Percentiles rank a stretch among this genome's conserved stretches.
Evolutionary conservation across 2,797 vertebrate genomes (phyloP).

Genomic region (Sebastes cheni): DNA sequence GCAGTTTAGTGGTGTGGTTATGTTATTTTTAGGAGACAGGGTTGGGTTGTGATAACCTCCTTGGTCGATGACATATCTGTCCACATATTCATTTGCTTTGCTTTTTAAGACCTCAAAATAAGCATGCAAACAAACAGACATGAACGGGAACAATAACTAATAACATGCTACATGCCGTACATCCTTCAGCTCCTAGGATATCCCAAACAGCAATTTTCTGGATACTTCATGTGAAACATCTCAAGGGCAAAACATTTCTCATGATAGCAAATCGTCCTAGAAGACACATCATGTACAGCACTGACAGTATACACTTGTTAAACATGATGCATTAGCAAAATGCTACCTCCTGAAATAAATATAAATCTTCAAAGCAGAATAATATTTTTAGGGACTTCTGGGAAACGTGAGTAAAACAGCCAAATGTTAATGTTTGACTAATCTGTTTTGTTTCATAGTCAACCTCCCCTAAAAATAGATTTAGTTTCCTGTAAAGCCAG

Average conservation of each 20-base stretch:
- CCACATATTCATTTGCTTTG: not conserved
- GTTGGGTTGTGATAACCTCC: not conserved
- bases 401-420: not conserved
- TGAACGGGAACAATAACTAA: not conserved
- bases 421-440: not conserved
- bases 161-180: constrained; percentile 9
- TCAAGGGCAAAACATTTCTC: not conserved
- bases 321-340: not conserved
- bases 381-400: not conserved
- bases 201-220: constrained; percentile 51
- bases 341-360: not conserved
- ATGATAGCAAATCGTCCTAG: constrained; percentile 1
- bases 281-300: not conserved
- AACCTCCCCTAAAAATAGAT: not conserved
- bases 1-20: not conserved
- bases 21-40: not conserved
- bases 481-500: not conserved
- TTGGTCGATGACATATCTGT: not conserved
- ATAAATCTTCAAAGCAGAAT: not conserved
- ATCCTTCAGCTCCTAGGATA: constrained; percentile 14
- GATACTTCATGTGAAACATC: constrained; percentile 29
- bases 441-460: not conserved
- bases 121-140: not conserved
- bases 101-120: not conserved
- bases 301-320: not conserved